Evolutionary conservation across 2,113 vertebrate species (phyloP).

Genomic region (Calyptomena viridis): DNA sequence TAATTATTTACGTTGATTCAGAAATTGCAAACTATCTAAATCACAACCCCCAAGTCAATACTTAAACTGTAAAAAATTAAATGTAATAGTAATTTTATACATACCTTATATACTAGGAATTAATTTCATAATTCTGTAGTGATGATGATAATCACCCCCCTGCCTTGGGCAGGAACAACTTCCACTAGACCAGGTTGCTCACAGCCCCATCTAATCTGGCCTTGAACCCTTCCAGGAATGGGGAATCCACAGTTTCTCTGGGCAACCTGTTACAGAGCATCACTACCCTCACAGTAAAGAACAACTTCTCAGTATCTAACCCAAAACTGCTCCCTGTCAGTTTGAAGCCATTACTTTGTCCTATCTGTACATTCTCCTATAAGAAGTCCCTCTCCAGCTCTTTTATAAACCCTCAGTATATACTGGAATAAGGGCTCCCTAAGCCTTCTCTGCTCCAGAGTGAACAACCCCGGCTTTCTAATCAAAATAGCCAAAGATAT

Average conservation of each 20-base stretch:
- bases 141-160: not conserved
- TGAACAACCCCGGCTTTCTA: not conserved
- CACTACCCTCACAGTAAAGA: not conserved
- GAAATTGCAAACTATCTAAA: not conserved
- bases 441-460: not conserved
- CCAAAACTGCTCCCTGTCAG: not conserved
- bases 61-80: not conserved
- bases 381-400: not conserved
- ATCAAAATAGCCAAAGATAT: not conserved
- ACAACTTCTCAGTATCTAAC: not conserved
- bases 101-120: not conserved
- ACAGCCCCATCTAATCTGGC: not conserved
- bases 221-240: not conserved
- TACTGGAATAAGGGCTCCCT: not conserved
- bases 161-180: not conserved
- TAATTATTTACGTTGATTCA: not conserved
- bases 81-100: not conserved
- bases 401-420: not conserved
- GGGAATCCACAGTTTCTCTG: not conserved
- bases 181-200: not conserved
- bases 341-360: not conserved
- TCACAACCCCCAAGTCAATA: not conserved
- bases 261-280: not conserved
- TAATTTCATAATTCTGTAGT: not conserved
- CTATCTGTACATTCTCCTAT: not conserved